Evolutionary conservation across 2,888 invertebrate species (phyloP).

Genomic region (Lasius fuliginosus): DNA sequence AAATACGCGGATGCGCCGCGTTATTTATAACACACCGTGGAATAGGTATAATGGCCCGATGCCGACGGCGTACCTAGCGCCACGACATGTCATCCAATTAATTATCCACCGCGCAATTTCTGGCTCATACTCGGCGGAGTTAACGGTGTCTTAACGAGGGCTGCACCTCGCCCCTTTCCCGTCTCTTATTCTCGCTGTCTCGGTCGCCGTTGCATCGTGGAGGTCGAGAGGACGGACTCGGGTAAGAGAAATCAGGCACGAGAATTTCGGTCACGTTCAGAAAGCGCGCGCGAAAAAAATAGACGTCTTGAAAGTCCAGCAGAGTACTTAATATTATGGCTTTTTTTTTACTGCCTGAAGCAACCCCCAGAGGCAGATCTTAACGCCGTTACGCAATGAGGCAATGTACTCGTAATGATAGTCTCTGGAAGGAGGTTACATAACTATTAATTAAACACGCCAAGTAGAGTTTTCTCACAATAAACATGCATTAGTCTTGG

Average conservation of each 20-base stretch:
- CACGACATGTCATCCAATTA: conserved; percentile 82
- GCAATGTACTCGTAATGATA: conserved; percentile 41
- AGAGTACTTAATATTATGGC: conserved; percentile 29
- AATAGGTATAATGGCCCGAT: conserved; percentile 74
- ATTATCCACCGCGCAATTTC: conserved; percentile 79
- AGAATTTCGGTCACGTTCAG: conserved; percentile 53
- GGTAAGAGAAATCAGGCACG: conserved; percentile 44
- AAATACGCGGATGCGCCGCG: conserved; percentile 80
- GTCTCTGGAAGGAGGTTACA: conserved; percentile 40
- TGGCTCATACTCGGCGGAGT: conserved; percentile 64
- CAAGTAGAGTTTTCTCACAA: conserved; percentile 25
- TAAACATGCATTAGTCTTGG: conserved; percentile 26
- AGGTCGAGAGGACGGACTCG: conserved; percentile 25
- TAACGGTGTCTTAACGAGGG: conserved; percentile 77
- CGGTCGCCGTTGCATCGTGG: conserved; percentile 31
- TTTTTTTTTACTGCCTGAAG: conserved; percentile 19
- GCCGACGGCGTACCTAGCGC: conserved; percentile 69
- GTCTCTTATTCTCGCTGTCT: conserved; percentile 25
- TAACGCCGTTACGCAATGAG: conserved; percentile 30
- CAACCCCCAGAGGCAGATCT: conserved; percentile 30
- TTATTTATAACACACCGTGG: conserved; percentile 78
- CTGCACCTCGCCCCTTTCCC: conserved; percentile 49
- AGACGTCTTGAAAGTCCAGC: conserved; percentile 16
- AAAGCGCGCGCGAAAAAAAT: conserved; percentile 20
- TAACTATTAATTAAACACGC: conserved; percentile 55